Evolutionary conservation across 2,113 vertebrate genomes (phyloP).

Genomic region (Saimiri boliviensis): DNA sequence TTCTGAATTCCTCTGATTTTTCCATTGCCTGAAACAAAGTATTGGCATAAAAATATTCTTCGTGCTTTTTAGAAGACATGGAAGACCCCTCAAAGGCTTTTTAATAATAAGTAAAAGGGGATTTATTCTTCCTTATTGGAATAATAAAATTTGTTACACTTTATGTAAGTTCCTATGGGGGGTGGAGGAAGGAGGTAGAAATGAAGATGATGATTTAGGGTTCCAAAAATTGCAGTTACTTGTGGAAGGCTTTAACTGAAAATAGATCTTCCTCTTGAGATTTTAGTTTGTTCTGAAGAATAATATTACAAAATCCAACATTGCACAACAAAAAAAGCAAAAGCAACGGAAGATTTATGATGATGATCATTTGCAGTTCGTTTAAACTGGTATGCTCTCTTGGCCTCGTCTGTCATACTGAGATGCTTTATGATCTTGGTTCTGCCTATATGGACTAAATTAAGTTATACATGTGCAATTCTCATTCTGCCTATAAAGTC

Average conservation of each 20-base stretch:
- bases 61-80: background rate
- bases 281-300: conserved; percentile 76
- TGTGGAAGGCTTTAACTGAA: conserved; percentile 70
- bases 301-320: conserved; percentile 79
- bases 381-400: conserved; percentile 55
- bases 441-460: conserved; percentile 1
- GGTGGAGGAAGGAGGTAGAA: conserved; percentile 35
- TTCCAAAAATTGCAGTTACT: conserved; percentile 73
- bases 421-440: conserved; percentile 33
- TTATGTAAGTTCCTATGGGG: conserved; percentile 40
- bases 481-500: background rate
- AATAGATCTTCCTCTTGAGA: conserved; percentile 76
- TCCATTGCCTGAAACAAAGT: background rate
- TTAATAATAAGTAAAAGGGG: background rate
- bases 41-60: background rate
- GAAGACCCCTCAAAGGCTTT: background rate
- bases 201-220: conserved; percentile 65
- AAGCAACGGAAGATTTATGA: conserved; percentile 68
- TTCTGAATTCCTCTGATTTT: background rate
- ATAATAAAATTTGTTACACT: conserved; percentile 63
- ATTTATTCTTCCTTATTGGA: conserved; percentile 60
- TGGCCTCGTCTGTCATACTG: conserved; percentile 16
- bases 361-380: conserved; percentile 65
- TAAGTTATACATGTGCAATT: background rate
- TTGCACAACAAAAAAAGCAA: conserved; percentile 80